Percentiles rank a stretch among this genome's conserved stretches.
phyloP scores from a whole-genome alignment of 2,888 invertebrate genomes.

The Eudemis profundana region DNA sequence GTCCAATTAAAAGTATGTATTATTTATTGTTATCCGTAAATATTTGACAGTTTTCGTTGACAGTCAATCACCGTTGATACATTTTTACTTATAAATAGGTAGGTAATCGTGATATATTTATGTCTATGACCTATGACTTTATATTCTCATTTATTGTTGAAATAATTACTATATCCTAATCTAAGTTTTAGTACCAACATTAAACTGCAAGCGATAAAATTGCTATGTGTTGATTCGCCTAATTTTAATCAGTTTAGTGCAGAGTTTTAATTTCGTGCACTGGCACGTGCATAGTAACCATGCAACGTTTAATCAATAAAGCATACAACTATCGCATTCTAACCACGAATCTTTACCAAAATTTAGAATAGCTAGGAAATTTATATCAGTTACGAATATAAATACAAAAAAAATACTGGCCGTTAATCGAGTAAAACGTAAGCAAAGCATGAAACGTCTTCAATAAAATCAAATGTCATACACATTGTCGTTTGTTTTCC shows the following conservation, averaged over 20 bases:
- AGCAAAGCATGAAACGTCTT: neutral
- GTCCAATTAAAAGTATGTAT: neutral
- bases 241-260: no score
- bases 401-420: neutral
- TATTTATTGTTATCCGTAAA: slow-evolving; percentile 11
- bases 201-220: no score
- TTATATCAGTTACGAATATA: no score
- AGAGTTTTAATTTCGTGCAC: no score
- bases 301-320: slow-evolving; percentile 24
- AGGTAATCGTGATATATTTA: neutral
- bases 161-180: no score
- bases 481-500: slow-evolving; percentile 52
- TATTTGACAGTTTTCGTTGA: slow-evolving; percentile 18
- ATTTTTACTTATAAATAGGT: slow-evolving; percentile 3
- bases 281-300: slow-evolving; percentile 3
- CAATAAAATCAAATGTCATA: slow-evolving; percentile 10
- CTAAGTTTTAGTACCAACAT: no score
- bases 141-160: no score
- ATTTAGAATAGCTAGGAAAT: neutral
- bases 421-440: neutral
- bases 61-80: slow-evolving; percentile 4
- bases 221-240: no score
- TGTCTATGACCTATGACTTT: neutral
- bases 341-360: no score
- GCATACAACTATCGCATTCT: neutral